Percentiles rank a stretch among this genome's conserved stretches.
Conservation (phyloP, 2,888 invertebrate genomes). For the Idaea straminata region DNA sequence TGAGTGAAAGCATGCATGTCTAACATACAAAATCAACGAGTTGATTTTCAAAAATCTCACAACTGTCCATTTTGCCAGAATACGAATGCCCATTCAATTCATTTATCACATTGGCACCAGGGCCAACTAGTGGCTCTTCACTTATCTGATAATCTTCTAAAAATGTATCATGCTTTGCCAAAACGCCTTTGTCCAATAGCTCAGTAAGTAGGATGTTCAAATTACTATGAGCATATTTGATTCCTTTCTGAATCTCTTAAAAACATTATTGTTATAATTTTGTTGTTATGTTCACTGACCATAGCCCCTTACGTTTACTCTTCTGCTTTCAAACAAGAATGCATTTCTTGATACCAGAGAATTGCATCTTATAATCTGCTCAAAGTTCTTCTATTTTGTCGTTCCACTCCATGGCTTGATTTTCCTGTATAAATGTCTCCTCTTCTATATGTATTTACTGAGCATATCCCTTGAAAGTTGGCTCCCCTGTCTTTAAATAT, state of each 20-base stretch:
- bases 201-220: slow-evolving; percentile 46
- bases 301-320: slow-evolving; percentile 59
- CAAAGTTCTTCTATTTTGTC: slow-evolving; percentile 46
- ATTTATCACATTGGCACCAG: background rate
- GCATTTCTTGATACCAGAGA: slow-evolving; percentile 62
- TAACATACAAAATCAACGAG: background rate
- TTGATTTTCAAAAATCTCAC: background rate
- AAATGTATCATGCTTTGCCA: slow-evolving; percentile 46
- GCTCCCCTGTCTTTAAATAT: slow-evolving; percentile 68
- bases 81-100: background rate
- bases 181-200: slow-evolving; percentile 42
- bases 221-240: slow-evolving; percentile 40
- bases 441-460: too few relatives aligned
- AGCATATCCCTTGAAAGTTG: slow-evolving; percentile 57
- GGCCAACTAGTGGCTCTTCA: background rate
- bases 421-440: slow-evolving; percentile 49
- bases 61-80: background rate
- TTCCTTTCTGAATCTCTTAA: slow-evolving; percentile 54
- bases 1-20: background rate
- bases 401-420: slow-evolving; percentile 46
- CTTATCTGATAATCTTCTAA: slow-evolving; percentile 53
- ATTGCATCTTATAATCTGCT: slow-evolving; percentile 62
- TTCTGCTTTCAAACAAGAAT: slow-evolving; percentile 62
- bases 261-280: slow-evolving; percentile 59
- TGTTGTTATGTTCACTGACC: slow-evolving; percentile 49